Evolutionary conservation across 1,140 invertebrate genomes (phyloP).

Genomic region (Leptinotarsa lineolata): DNA sequence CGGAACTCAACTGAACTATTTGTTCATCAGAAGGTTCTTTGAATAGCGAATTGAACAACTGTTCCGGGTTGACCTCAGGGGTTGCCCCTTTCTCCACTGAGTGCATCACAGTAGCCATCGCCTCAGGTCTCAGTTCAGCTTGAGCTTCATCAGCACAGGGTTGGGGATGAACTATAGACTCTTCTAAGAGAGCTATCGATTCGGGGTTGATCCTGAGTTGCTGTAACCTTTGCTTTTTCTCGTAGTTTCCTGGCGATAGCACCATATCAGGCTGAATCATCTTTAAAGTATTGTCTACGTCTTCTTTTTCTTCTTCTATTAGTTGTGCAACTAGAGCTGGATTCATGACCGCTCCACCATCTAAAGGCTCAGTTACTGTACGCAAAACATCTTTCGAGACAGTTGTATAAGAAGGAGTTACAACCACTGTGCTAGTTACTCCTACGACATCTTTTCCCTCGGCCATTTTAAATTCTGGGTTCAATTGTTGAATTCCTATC

Average conservation of each 20-base stretch:
- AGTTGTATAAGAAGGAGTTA: slow-evolving; percentile 34
- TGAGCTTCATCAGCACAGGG: slow-evolving; percentile 41
- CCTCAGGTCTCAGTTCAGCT: slow-evolving; percentile 43
- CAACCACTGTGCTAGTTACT: slow-evolving; percentile 33
- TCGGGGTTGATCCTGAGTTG: slow-evolving; percentile 40
- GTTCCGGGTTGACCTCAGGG: slow-evolving; percentile 36
- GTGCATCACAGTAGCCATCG: slow-evolving; percentile 44
- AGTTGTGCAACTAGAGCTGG: slow-evolving; percentile 33
- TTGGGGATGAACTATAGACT: slow-evolving; percentile 38
- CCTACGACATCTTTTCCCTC: slow-evolving; percentile 32
- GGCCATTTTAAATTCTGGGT: slow-evolving; percentile 13
- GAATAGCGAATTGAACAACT: slow-evolving; percentile 46
- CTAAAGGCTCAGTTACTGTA: slow-evolving; percentile 22
- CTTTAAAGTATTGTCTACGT: slow-evolving; percentile 43
- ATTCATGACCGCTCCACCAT: slow-evolving; percentile 16
- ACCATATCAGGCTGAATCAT: slow-evolving; percentile 40
- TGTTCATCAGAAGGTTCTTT: slow-evolving; percentile 34
- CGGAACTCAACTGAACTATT: slow-evolving; percentile 38
- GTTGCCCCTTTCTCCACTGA: slow-evolving; percentile 42
- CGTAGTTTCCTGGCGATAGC: slow-evolving; percentile 31
- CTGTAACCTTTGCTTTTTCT: slow-evolving; percentile 38
- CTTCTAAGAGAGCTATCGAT: slow-evolving; percentile 37
- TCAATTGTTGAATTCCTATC: slow-evolving; percentile 36
- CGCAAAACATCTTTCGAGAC: slow-evolving; percentile 32
- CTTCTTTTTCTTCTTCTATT: slow-evolving; percentile 44